Percentiles rank a stretch among this genome's conserved stretches.
Conservation (phyloP, 92 coral and sea anemone genomes). For the Parazoanthus atlanticus region DNA sequence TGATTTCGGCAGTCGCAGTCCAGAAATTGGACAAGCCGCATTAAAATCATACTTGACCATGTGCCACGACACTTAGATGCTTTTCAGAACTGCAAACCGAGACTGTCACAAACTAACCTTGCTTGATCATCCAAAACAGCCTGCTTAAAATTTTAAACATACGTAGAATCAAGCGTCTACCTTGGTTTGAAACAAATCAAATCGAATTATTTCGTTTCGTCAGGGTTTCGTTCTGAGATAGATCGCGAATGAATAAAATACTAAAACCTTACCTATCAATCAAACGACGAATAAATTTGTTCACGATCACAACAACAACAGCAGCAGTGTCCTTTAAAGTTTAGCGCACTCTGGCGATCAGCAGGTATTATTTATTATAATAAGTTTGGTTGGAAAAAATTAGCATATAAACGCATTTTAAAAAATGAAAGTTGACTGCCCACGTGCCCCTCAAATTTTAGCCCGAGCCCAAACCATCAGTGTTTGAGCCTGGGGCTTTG, state of each 20-base stretch:
- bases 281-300: not conserved
- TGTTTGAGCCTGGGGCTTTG: too few relatives aligned
- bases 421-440: not conserved
- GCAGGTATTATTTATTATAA: conserved; percentile 11
- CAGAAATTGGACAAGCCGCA: not conserved
- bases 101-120: not conserved
- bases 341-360: conserved; percentile 19
- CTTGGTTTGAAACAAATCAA: not conserved
- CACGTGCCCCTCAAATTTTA: not conserved
- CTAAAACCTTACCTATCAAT: conserved; percentile 17
- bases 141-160: too few relatives aligned
- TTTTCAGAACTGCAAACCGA: not conserved
- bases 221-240: not conserved
- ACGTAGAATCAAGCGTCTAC: not conserved
- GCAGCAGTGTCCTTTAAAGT: not conserved
- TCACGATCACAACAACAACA: not conserved
- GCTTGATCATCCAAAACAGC: not conserved
- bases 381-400: not conserved
- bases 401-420: conserved; percentile 6
- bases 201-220: not conserved
- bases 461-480: not conserved
- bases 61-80: not conserved
- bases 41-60: not conserved
- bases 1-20: not conserved
- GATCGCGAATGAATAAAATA: not conserved